Base-by-base conservation (phyloP, 2,113 vertebrate genomes). In the Gallinago media region DNA sequence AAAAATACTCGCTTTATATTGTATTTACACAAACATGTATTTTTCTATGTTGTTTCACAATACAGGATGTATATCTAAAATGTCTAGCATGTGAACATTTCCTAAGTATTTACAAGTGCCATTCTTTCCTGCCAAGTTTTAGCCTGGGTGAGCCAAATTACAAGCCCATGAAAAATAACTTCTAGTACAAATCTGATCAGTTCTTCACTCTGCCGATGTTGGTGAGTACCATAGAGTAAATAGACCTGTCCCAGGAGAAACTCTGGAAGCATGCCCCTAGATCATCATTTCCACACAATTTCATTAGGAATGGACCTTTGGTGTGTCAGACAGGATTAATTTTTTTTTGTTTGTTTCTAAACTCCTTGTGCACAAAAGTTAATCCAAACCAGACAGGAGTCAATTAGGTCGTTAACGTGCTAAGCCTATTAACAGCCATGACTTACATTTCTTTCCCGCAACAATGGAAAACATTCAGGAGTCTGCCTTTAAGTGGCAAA, bases 371-470 rank as follows among this genome's bases (percentile, higher is more conserved):
- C 80, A 88, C n/a, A 29, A 56, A 97, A 96, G 87, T 92, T 95
- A 97, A 98, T 95, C 88, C 94, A 94, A 95, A 92, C 49, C 71
- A 96, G 82, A 94, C 62, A 97, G 50, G 42, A 86, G 94, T 89
- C 93, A 94, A 96, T 67, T 92, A 95, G 94, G 94, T 85, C 36
- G 0, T 89, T 95, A 92, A 72, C 8, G 10, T 62, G 83, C 88
- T 93, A 90, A 97, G 89, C 89, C 84, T 92, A 91, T 89, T 88
- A 92, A 79, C 66, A 88, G 78, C 65, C 59, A 58, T 4, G 63
- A 34, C 54, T 96, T 96, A 68, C 49, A 93, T 85, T 85, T 97
- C 85, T 92, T 85, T 86, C 89, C 88, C 31, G 11, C 76, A 71
- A 88, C 67, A 88, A 81, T 55, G 80, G 59, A 52, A 80, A 87